Evolutionary conservation across 2,113 vertebrate genomes (phyloP), one percentile per base, ranked within the genome.

Genomic region (Falco punctatus): DNA sequence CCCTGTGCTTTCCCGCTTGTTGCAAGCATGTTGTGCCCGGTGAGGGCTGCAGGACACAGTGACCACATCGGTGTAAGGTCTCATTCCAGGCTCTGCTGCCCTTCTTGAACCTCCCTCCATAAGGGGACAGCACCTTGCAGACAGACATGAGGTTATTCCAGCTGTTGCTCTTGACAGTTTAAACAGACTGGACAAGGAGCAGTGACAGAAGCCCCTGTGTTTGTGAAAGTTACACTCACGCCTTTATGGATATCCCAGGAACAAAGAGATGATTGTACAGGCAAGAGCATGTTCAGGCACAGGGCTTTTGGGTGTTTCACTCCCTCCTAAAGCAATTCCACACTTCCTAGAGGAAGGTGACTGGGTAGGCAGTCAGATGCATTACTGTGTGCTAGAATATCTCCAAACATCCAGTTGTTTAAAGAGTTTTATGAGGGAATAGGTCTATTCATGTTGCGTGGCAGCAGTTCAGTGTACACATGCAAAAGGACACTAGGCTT

Each of bases 61-160:
- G 22, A 44, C 28, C 1, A 1, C 3, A 0, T 21, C 11, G 1
- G 40, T 10, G 11, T 27, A 13, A 27, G 23, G 30, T 17, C 57
- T 90, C 71, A n/a, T 46, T 58, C 46, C 82, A 46, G 67, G 49
- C 33, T 92, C 74, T 69, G 86, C 67, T 83, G 27, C 27, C 22
- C 13, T 64, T 65, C 49, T 54, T 40, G 44, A 81, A 62, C 44
- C 51, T 90, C 64, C 44, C 51, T 90, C 64, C 3, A 0, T n/a
- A 35, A 69, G 46, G 75, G 3, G 9, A 4, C 6, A 55, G 22
- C 46, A 42, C 42, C 28, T 81, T 46, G 80, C 9, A 0, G 23
- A 32, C 35, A 62, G 22, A 9, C 3, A 2, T 40, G 64, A 78
- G 42, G 42, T 42, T 92, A n/a, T 86, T 77, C 28, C 42, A 70